Percentiles rank a stretch among this genome's conserved stretches.
Evolutionary conservation across 1,140 invertebrate genomes (phyloP).

Genomic region (Aphelenchoides avenae): DNA sequence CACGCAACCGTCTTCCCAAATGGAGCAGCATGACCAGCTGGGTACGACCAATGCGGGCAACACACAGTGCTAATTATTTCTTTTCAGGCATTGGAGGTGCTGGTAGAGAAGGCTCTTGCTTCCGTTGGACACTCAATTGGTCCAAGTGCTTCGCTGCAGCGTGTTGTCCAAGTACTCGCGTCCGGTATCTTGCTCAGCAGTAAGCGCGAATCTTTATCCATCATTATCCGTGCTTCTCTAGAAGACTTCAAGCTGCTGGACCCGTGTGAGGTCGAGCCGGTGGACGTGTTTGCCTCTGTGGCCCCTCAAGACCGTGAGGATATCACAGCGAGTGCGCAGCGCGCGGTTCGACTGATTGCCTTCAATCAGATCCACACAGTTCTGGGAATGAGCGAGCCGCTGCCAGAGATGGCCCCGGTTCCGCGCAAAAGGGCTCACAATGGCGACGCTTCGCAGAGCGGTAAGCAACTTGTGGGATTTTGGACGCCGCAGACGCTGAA

Average conservation of each 20-base stretch:
- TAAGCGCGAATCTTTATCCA: no score
- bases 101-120: conserved; percentile 87
- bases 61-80: no score
- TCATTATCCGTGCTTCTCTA: no score
- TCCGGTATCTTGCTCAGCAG: conserved; percentile 76
- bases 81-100: conserved; percentile 80
- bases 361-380: conserved; percentile 94
- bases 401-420: no score
- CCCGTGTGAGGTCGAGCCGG: conserved; percentile 94
- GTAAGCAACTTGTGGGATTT: no score
- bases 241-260: conserved; percentile 78
- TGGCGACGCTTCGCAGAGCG: no score
- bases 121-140: conserved; percentile 78
- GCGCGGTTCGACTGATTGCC: conserved; percentile 83
- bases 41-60: conserved; percentile 67
- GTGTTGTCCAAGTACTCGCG: conserved; percentile 87
- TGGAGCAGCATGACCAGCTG: conserved; percentile 85
- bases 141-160: conserved; percentile 82
- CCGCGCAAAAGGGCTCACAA: no score
- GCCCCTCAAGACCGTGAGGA: conserved; percentile 87
- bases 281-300: conserved; percentile 77
- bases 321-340: conserved; percentile 86
- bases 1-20: conserved; percentile 84
- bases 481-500: no score
- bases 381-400: conserved; percentile 71